Percentiles rank a stretch among this genome's conserved stretches.
phyloP scores from a whole-genome alignment of 1,140 invertebrate genomes.

The Acromyrmex echinatior region DNA sequence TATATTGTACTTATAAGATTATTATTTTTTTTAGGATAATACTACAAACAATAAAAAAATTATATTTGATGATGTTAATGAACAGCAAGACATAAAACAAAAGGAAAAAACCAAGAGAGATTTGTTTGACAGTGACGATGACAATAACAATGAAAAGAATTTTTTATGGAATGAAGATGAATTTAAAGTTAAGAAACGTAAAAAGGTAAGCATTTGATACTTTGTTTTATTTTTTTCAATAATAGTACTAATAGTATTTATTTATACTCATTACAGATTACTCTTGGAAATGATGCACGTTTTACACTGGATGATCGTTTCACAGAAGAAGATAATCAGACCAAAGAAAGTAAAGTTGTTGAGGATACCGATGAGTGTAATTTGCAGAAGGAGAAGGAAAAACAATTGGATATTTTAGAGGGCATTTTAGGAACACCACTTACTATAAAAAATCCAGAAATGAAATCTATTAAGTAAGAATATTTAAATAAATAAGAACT shows the following conservation, averaged over 20 bases:
- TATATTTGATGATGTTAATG: slow-evolving; percentile 86
- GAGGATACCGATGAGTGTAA: slow-evolving; percentile 76
- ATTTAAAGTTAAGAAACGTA: slow-evolving; percentile 64
- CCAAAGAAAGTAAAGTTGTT: slow-evolving; percentile 71
- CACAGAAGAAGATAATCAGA: slow-evolving; percentile 84
- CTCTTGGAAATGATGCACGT: slow-evolving; percentile 87
- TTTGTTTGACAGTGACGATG: slow-evolving; percentile 86
- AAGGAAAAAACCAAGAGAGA: slow-evolving; percentile 73
- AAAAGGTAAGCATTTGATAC: slow-evolving; percentile 52
- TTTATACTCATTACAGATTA: slow-evolving; percentile 57
- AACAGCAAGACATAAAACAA: slow-evolving; percentile 53
- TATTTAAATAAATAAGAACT: neutral
- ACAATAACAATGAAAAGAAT: slow-evolving; percentile 85
- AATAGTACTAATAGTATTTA: slow-evolving; percentile 29
- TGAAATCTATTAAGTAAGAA: slow-evolving; percentile 54
- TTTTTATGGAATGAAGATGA: slow-evolving; percentile 85
- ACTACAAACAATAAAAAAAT: slow-evolving; percentile 87
- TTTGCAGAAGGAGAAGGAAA: slow-evolving; percentile 87
- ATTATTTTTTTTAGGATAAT: slow-evolving; percentile 85
- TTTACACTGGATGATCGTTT: slow-evolving; percentile 89
- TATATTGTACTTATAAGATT: neutral
- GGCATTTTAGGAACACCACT: slow-evolving; percentile 86
- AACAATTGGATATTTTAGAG: slow-evolving; percentile 88
- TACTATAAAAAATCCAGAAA: slow-evolving; percentile 63
- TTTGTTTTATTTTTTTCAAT: neutral